Evolutionary conservation across 2,797 vertebrate species (phyloP).

Genomic region (Vireo griseus): DNA sequence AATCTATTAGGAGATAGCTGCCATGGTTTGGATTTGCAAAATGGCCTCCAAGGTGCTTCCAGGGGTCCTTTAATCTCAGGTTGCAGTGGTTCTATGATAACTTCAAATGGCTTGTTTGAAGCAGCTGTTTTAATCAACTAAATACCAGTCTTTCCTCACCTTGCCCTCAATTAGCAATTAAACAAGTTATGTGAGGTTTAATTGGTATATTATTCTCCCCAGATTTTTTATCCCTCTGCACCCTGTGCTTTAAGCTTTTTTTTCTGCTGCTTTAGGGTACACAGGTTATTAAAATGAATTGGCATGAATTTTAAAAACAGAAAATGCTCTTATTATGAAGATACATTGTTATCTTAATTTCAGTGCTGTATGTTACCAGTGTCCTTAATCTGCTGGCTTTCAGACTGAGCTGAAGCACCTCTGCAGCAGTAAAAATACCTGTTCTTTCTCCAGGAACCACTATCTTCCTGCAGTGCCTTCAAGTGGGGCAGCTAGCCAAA

Average conservation of each 20-base stretch:
- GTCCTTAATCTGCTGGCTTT: background rate
- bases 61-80: background rate
- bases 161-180: slow-evolving; percentile 61
- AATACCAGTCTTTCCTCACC: slow-evolving; percentile 17
- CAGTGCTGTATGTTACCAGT: rapidly evolving
- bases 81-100: slow-evolving; percentile 18
- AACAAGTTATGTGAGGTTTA: background rate
- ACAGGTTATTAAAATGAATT: background rate
- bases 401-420: background rate
- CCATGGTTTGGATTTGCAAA: background rate
- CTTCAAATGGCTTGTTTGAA: slow-evolving; percentile 55
- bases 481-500: background rate
- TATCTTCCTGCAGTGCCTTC: background rate
- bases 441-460: background rate
- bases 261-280: background rate
- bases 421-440: background rate
- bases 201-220: background rate
- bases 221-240: background rate
- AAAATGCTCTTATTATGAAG: background rate
- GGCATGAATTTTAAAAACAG: background rate
- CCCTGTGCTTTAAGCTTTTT: background rate
- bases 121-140: slow-evolving; percentile 63
- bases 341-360: background rate
- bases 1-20: background rate
- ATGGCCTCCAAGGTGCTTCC: background rate